These are phyloP conservation scores for Chaenodraco wilsoni DNA, from an alignment of 2,797 vertebrate genomes.

Conservation along the genomic window DNA sequence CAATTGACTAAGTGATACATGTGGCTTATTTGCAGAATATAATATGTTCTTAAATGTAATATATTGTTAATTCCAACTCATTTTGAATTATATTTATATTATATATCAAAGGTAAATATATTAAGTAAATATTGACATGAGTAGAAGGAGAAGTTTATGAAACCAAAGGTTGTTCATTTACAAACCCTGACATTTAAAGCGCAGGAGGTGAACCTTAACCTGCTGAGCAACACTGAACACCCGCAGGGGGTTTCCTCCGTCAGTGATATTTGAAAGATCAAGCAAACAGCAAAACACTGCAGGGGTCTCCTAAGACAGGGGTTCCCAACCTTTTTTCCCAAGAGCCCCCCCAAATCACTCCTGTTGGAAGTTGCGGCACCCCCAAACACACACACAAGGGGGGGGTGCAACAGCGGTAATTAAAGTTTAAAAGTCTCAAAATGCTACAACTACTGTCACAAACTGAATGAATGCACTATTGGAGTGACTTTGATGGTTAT, in stretches of 20 bases:
- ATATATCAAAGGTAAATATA: background rate
- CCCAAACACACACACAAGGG: too few relatives aligned
- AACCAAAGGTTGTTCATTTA: conserved; percentile 22
- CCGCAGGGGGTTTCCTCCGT: conserved; percentile 20
- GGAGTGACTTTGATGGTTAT: too few relatives aligned
- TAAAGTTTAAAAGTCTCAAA: too few relatives aligned
- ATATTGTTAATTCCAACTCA: background rate
- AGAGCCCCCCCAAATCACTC: too few relatives aligned
- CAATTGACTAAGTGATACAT: background rate
- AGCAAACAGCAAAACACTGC: conserved; percentile 7
- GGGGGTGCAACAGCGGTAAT: too few relatives aligned
- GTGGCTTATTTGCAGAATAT: too few relatives aligned
- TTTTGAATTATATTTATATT: background rate
- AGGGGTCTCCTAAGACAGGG: background rate
- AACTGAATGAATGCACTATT: too few relatives aligned
- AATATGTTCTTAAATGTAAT: background rate
- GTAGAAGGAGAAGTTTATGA: background rate
- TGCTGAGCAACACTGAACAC: conserved; percentile 22
- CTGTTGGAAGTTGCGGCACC: too few relatives aligned
- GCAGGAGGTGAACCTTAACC: conserved; percentile 22
- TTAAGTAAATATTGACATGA: background rate
- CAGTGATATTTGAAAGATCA: conserved; percentile 34
- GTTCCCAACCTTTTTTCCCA: too few relatives aligned
- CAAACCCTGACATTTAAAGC: conserved; percentile 41
- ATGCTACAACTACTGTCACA: too few relatives aligned